Evolutionary conservation across 2,888 invertebrate genomes (phyloP), one percentile per base, ranked within the genome.

Genomic region (Oligia latruncula): DNA sequence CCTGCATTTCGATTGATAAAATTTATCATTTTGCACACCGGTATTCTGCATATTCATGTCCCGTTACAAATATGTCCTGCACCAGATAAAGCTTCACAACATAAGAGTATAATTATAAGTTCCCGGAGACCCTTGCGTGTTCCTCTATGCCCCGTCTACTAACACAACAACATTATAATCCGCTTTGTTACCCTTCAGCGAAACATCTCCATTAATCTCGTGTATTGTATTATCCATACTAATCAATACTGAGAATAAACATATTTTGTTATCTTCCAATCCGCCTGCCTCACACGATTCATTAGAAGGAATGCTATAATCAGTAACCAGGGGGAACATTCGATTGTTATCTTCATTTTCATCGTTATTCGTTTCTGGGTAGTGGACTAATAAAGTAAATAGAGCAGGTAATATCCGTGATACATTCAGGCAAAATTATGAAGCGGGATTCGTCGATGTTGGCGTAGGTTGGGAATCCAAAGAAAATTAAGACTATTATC

Each of bases 191-290:
- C 74, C 64, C 77, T 77, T 80, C 75, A 62, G 49, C 43, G 55
- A 23, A 80, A 74, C 80, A 81, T 86, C 79, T 84, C 68, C 81
- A 84, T 88, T 88, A 84, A 88, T 89, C 79, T 80, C 77, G 62
- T 81, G 80, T 68, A 89, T 88, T 88, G 81, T 89, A 75, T 70
- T 84, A 76, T 67, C 75, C 73, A 68, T 72, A 75, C 64, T 87
- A 87, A 87, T 88, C 88, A 89, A 83, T 88, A 81, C 79, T 70
- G 79, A 68, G 83, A 71, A 82, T 85, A 85, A 83, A 88, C 86
- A 85, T 75, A 83, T 88, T 82, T 82, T 80, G 82, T 82, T 82
- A 65, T 81, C 82, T 79, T 80, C 64, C 71, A 78, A 78, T 78
- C 74, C 64, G 55, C 64, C 29, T 75, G 58, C 64, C 70, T 46